These are phyloP conservation scores for Oscheius sp. DNA, from an alignment of 2,888 invertebrate species.

Conservation along the genomic window DNA sequence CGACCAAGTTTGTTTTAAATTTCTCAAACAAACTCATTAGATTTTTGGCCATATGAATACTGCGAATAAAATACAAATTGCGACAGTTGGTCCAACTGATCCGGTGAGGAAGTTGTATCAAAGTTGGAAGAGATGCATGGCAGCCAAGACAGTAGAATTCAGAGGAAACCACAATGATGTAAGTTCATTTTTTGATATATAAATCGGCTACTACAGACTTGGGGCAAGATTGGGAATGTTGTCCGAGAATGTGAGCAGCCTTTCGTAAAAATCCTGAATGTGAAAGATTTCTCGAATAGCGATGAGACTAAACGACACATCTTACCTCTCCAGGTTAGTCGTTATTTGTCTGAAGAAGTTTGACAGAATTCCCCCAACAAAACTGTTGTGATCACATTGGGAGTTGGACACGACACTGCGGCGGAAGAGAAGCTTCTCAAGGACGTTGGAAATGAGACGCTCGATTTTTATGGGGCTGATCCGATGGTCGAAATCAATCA, in stretches of 20 bases:
- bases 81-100: too few relatives aligned
- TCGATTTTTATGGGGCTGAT: conserved; percentile 22
- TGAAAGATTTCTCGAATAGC: conserved; percentile 35
- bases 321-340: conserved; percentile 7
- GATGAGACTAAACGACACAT: conserved; percentile 45
- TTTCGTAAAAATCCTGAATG: not conserved
- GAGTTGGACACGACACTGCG: conserved; percentile 34
- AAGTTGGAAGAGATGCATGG: conserved; percentile 5
- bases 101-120: not conserved
- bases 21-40: too few relatives aligned
- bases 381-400: conserved; percentile 31
- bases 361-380: not conserved
- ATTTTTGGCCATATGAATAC: too few relatives aligned
- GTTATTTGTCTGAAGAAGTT: not conserved
- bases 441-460: conserved; percentile 16
- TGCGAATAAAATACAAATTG: too few relatives aligned
- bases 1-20: too few relatives aligned
- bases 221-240: not conserved
- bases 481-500: conserved; percentile 19
- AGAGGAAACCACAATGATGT: not conserved
- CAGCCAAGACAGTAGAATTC: not conserved
- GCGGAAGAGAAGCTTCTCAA: conserved; percentile 34
- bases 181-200: too few relatives aligned
- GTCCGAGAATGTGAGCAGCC: conserved; percentile 18
- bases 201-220: too few relatives aligned